phyloP scores from a whole-genome alignment of 2,888 invertebrate species.

The Eristalis tenax region DNA sequence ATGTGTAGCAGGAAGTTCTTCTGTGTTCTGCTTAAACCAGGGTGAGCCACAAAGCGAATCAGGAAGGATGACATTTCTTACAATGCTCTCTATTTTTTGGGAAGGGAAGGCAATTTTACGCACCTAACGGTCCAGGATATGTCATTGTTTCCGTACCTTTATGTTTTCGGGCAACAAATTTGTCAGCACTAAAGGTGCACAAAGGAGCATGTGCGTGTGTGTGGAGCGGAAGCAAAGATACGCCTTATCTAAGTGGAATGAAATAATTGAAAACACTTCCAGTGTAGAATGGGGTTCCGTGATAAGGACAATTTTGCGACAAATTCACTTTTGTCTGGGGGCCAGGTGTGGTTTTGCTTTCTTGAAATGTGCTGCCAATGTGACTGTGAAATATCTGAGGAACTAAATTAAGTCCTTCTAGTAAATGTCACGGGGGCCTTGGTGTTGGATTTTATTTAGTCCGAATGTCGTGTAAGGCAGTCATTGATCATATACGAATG shows the following conservation, averaged over 20 bases:
- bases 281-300: neutral
- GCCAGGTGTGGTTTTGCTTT: too few relatives aligned
- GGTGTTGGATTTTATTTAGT: too few relatives aligned
- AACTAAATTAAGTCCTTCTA: too few relatives aligned
- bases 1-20: neutral
- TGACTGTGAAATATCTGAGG: too few relatives aligned
- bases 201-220: neutral
- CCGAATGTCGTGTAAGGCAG: too few relatives aligned
- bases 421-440: too few relatives aligned
- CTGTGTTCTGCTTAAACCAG: neutral
- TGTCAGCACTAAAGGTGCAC: neutral
- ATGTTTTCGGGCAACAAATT: neutral
- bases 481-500: too few relatives aligned
- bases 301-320: neutral
- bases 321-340: neutral
- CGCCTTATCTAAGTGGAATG: neutral
- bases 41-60: slow-evolving; percentile 7
- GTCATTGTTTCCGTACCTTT: slow-evolving; percentile 8
- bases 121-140: neutral
- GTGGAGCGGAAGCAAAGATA: neutral
- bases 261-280: neutral
- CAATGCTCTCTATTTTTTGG: neutral
- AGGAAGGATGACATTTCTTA: neutral
- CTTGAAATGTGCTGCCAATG: too few relatives aligned
- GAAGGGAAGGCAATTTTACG: slow-evolving; percentile 13